Evolutionary conservation across 2,797 vertebrate genomes (phyloP).

Genomic region (Sebastes diploproa): DNA sequence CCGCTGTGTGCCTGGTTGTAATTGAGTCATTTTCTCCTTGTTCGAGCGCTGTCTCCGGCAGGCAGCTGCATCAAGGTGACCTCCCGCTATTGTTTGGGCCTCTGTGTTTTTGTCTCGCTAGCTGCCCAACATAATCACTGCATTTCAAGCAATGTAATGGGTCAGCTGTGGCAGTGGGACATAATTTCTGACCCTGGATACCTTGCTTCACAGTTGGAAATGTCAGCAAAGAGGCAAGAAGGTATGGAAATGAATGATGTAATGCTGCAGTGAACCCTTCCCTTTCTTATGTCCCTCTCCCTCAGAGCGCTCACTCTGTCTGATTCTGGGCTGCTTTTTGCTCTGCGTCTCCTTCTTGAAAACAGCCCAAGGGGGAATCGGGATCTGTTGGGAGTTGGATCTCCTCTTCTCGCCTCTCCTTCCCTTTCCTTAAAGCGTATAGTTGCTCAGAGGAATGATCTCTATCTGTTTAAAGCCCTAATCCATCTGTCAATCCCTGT

Average conservation of each 20-base stretch:
- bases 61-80: conserved; percentile 81
- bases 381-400: conserved; percentile 34
- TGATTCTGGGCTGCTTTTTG: conserved; percentile 21
- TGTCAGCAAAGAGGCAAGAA: conserved; percentile 49
- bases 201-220: conserved; percentile 53
- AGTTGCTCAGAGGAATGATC: conserved; percentile 56
- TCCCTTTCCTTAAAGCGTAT: conserved; percentile 12
- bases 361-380: conserved; percentile 12
- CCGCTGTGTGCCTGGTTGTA: conserved; percentile 54
- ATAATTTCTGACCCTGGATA: conserved; percentile 60
- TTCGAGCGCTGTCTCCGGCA: conserved; percentile 61
- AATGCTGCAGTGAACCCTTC: conserved; percentile 58
- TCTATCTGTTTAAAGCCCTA: conserved; percentile 55
- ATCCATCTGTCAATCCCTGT: conserved; percentile 64
- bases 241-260: conserved; percentile 43
- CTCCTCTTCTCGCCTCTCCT: conserved; percentile 13
- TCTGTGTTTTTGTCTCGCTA: conserved; percentile 69
- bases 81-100: conserved; percentile 73
- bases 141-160: conserved; percentile 63
- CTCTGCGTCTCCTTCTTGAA: conserved; percentile 28
- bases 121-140: conserved; percentile 69
- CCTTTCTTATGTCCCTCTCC: conserved; percentile 20
- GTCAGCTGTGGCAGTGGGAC: conserved; percentile 62
- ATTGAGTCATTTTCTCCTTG: conserved; percentile 80
- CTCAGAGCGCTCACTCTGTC: conserved; percentile 4